phyloP scores from a whole-genome alignment of 2,113 vertebrate genomes.

The Chlorodrepanis virens region DNA sequence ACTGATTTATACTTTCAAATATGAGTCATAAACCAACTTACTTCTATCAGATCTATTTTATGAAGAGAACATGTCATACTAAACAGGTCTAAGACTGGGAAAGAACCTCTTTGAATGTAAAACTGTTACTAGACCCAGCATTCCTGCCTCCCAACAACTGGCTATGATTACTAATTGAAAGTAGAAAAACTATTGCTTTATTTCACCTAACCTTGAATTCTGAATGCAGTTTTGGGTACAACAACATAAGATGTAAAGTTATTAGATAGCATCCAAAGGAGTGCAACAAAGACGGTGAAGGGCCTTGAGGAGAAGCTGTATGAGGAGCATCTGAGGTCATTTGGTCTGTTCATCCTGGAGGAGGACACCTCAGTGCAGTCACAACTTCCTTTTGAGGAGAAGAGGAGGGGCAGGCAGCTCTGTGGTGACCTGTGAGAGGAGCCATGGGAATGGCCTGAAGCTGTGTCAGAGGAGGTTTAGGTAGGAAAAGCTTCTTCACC shows the following conservation, averaged over 20 bases:
- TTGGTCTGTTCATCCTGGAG: neutral
- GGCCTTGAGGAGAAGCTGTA: fast-evolving
- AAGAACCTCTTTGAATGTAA: neutral
- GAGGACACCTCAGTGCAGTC: fast-evolving
- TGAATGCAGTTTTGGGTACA: neutral
- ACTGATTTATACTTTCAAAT: neutral
- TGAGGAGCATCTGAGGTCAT: neutral
- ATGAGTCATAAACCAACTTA: neutral
- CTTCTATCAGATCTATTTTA: neutral
- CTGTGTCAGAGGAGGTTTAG: neutral
- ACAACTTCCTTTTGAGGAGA: neutral
- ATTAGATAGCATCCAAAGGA: neutral
- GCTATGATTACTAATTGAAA: neutral
- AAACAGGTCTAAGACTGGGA: neutral
- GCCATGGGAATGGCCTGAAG: neutral
- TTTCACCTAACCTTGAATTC: neutral
- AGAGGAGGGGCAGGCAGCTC: neutral
- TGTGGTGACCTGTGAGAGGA: neutral
- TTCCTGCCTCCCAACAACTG: neutral
- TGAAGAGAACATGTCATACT: neutral
- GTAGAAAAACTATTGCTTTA: neutral
- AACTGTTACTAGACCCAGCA: neutral
- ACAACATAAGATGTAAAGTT: neutral
- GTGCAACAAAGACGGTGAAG: neutral
- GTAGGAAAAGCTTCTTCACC: neutral